Evolutionary conservation across 2,113 vertebrate genomes (phyloP).

Genomic region (Xiphophorus hellerii): DNA sequence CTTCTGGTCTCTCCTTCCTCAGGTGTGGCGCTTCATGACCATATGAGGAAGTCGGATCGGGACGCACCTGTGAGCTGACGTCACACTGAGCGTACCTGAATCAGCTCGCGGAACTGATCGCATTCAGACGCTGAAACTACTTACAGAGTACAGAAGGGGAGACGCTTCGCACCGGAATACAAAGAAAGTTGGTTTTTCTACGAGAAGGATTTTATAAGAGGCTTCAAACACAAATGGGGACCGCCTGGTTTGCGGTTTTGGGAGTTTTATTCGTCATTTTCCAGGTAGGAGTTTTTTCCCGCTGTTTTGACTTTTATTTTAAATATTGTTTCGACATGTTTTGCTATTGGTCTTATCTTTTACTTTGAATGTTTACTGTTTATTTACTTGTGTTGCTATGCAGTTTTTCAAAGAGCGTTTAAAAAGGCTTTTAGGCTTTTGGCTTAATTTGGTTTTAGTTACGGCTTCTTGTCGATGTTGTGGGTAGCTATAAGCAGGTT

Average conservation of each 20-base stretch:
- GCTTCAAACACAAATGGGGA: constrained; percentile 49
- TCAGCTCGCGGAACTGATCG: constrained; percentile 24
- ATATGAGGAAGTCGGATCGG: constrained; percentile 61
- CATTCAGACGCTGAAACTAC: constrained; percentile 17
- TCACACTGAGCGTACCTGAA: constrained; percentile 75
- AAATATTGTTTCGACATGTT: not conserved
- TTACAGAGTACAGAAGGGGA: not conserved
- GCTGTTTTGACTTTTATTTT: not conserved
- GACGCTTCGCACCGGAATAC: constrained; percentile 12
- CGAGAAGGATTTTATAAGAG: not conserved
- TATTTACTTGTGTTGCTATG: no score
- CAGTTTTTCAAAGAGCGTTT: no score
- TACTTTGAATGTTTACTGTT: not conserved
- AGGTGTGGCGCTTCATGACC: constrained; percentile 48
- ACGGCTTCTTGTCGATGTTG: no score
- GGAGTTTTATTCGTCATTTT: constrained; percentile 52
- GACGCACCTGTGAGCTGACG: constrained; percentile 73
- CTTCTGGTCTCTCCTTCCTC: constrained; percentile 14
- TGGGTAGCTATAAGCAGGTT: no score
- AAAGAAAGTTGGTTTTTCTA: not conserved
- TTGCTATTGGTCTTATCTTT: not conserved
- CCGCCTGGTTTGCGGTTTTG: constrained; percentile 38
- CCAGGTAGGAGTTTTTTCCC: constrained; percentile 66
- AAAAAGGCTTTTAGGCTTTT: no score
- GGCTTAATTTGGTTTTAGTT: no score